phyloP scores from a whole-genome alignment of 2,113 vertebrate genomes.

The Takifugu flavidus region DNA sequence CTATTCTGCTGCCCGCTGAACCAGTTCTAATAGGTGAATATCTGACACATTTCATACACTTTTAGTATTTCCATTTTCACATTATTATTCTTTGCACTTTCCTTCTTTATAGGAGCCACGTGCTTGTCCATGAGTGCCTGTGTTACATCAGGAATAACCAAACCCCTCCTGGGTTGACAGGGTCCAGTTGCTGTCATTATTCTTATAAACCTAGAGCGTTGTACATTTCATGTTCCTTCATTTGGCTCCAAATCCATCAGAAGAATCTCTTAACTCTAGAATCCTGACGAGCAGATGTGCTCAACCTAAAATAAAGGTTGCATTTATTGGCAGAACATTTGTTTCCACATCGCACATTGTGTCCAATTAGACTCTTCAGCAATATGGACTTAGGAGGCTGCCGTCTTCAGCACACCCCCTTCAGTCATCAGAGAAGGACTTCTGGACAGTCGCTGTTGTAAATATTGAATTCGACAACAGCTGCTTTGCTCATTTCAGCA shows the following conservation, averaged over 20 bases:
- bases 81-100: not conserved
- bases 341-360: too few species aligned
- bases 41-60: not conserved
- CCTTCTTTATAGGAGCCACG: not conserved
- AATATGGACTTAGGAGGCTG: not conserved
- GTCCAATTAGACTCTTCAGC: too few species aligned
- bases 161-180: not conserved
- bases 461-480: conserved; percentile 43
- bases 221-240: too few species aligned
- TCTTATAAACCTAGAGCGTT: not conserved
- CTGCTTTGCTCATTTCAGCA: conserved; percentile 35
- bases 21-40: not conserved
- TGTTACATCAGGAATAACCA: conserved; percentile 9
- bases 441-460: conserved; percentile 10
- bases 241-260: too few species aligned
- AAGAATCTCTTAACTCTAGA: not conserved
- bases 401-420: conserved; percentile 1
- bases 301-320: not conserved
- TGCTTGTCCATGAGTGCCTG: not conserved
- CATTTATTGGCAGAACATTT: too few species aligned
- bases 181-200: conserved; percentile 1
- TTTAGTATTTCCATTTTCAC: not conserved
- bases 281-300: conserved; percentile 11
- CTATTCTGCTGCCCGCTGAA: too few species aligned
- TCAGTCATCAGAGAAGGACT: conserved; percentile 13